Evolutionary conservation across 92 coral and sea anemone genomes (phyloP).

Genomic region (Pocillopora grandis): DNA sequence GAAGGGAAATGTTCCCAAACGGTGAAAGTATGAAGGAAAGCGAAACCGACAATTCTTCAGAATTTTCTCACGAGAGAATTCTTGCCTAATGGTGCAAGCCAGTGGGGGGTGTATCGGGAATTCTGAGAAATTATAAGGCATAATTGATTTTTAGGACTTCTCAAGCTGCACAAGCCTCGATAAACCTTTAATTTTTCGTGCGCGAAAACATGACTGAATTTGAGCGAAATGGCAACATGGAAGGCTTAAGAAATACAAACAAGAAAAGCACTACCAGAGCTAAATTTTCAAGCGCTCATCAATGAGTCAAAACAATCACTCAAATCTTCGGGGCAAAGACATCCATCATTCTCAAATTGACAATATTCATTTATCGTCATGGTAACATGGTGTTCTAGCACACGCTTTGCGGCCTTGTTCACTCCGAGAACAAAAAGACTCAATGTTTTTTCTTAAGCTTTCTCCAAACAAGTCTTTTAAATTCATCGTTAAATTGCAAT

Average conservation of each 20-base stretch:
- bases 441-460: neutral
- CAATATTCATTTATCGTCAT: slow-evolving; percentile 3
- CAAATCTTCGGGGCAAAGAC: slow-evolving; percentile 3
- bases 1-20: neutral
- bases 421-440: slow-evolving; percentile 15
- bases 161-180: neutral
- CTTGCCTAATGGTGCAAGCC: slow-evolving; percentile 1
- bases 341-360: slow-evolving; percentile 5
- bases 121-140: neutral
- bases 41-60: neutral
- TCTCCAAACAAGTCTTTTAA: slow-evolving; percentile 4
- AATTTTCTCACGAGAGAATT: slow-evolving; percentile 22
- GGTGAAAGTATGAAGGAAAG: too few species aligned
- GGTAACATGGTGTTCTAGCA: slow-evolving; percentile 9
- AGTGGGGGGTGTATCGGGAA: neutral
- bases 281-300: neutral
- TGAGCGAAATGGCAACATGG: neutral
- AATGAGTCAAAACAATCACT: neutral
- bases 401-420: slow-evolving; percentile 37
- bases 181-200: slow-evolving; percentile 1
- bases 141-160: neutral
- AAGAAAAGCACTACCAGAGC: neutral
- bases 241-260: neutral
- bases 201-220: neutral
- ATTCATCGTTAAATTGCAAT: slow-evolving; percentile 3